Evolutionary conservation across 2,888 invertebrate species (phyloP), one percentile per base, ranked within the genome.

Genomic region (Polylopha cassiicola): DNA sequence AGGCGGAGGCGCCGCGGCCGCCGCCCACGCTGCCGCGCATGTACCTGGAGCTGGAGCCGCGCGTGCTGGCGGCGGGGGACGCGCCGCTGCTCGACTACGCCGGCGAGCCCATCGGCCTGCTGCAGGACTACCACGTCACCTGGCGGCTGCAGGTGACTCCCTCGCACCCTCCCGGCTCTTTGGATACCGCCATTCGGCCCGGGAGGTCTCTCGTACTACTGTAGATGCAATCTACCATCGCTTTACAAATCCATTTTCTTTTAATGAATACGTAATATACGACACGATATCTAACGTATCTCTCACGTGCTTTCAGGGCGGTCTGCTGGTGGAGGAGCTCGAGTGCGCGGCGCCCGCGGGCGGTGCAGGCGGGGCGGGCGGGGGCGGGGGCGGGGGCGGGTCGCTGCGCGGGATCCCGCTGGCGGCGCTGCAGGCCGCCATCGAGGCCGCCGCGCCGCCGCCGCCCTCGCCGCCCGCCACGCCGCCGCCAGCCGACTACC

Each of bases 21-120:
- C 79, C 82, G 58, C 80, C 85, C 56, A 70, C 73, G 44, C 68
- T 85, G 61, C 77, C 84, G 47, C 73, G 79, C 50, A 48, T 59
- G 37, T 79, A 73, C 66, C 46, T 72, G 16, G 79, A 82, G 65
- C 73, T 85, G 59, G 79, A 76, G 68, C 82, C 84, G 50, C 71
- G 82, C 43, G 55, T 53, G 34, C 48, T 64, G 17, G 36, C 62
- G n/a, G 50, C 53, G 17, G 46, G 48, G 37, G 75, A 76, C 54
- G 53, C 50, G 45, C 65, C 64, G 53, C 70, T 85, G 30, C 36
- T 9, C 8, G 81, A 82, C 67, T 74, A 73, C 62, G 54, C 37
- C 10, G 72, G 60, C 23, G 76, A 77, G 43, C 59, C 66, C 38
- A 59, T 82, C 43, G 85, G 85, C 16, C 56, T 79, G 55, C 65